A percentile compares a stretch with the other conserved stretches of the same genome.
phyloP scores from a whole-genome alignment of 2,113 vertebrate species.

The Oreotrochilus melanogaster region DNA sequence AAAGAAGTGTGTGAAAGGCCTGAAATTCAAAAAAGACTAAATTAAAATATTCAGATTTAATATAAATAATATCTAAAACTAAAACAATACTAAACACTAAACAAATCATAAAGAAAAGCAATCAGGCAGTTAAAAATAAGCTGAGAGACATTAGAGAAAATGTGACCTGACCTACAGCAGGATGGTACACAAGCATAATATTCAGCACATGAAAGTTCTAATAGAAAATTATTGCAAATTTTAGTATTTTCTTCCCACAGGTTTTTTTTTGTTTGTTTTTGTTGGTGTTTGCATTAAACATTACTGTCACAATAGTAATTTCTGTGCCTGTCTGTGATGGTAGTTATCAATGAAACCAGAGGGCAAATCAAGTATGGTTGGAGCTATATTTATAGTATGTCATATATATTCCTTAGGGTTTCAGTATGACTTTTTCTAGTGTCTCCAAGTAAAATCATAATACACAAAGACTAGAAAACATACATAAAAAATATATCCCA shows the following conservation, averaged over 20 bases:
- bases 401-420: background rate
- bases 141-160: background rate
- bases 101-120: background rate
- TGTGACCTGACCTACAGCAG: background rate
- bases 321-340: background rate
- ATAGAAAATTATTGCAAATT: background rate
- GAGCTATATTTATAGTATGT: background rate
- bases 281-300: background rate
- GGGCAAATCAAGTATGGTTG: background rate
- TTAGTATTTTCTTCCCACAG: background rate
- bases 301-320: background rate
- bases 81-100: background rate
- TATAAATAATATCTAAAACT: background rate
- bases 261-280: background rate
- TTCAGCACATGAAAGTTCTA: background rate
- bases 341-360: background rate
- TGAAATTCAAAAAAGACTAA: background rate
- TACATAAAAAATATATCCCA: background rate
- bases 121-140: background rate
- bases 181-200: rapidly evolving
- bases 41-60: background rate
- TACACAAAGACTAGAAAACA: background rate
- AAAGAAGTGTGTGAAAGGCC: background rate
- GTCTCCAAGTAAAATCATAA: background rate
- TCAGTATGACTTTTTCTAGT: background rate